Evolutionary conservation across 2,888 invertebrate species (phyloP).

Genomic region (Mythimna pallens): DNA sequence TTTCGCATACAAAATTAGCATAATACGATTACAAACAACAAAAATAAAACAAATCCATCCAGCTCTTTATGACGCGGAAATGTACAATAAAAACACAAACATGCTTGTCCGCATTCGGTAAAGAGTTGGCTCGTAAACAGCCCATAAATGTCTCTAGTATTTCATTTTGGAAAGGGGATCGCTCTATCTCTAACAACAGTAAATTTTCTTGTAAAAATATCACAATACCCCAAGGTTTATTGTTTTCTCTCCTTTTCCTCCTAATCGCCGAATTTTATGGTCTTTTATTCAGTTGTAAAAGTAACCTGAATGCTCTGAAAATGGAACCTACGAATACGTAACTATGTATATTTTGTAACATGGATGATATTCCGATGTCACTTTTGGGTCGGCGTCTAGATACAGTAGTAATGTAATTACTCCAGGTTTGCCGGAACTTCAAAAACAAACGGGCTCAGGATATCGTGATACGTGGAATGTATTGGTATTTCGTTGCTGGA

Average conservation of each 20-base stretch:
- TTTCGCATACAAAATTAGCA: slow-evolving; percentile 29
- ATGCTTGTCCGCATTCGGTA: slow-evolving; percentile 75
- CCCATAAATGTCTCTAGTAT: slow-evolving; percentile 81
- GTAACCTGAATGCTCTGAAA: slow-evolving; percentile 27
- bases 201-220: slow-evolving; percentile 78
- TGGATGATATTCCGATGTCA: slow-evolving; percentile 9
- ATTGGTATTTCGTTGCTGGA: too few relatives aligned
- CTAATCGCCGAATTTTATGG: slow-evolving; percentile 77
- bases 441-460: slow-evolving; percentile 15
- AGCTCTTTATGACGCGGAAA: slow-evolving; percentile 68
- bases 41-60: slow-evolving; percentile 60
- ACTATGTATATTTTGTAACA: slow-evolving; percentile 4
- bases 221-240: slow-evolving; percentile 73
- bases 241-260: slow-evolving; percentile 78
- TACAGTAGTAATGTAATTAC: slow-evolving; percentile 36
- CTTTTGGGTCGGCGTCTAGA: slow-evolving; percentile 16
- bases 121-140: slow-evolving; percentile 85
- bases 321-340: not conserved
- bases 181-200: slow-evolving; percentile 66
- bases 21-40: slow-evolving; percentile 46
- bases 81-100: slow-evolving; percentile 74
- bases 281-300: slow-evolving; percentile 65
- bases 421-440: slow-evolving; percentile 16
- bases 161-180: slow-evolving; percentile 74
- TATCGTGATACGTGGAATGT: not conserved